Evolutionary conservation across 2,113 vertebrate genomes (phyloP), one percentile per base, ranked within the genome.

Genomic region (Mormoops blainvillei): DNA sequence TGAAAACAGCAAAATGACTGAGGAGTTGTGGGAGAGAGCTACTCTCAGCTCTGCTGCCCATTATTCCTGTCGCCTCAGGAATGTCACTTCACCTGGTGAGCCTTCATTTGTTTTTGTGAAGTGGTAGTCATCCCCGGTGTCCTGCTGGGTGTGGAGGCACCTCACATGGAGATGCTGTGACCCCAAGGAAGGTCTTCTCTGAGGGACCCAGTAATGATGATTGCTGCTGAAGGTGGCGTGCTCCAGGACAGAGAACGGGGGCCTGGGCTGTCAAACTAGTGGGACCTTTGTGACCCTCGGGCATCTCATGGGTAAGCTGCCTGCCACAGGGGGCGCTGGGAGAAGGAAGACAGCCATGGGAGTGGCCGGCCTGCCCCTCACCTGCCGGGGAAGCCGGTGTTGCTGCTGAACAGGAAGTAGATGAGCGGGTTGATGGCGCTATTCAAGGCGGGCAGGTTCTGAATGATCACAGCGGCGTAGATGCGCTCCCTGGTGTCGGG

Each of bases 341-440:
- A 24, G 3, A 36, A 85, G 58, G 22, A 80, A 36, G n/a, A 43
- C 33, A 22, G 3, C 16, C 14, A 0, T 38, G 4, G 9, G 12
- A 9, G 13, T 65, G 38, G 45, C 73, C 8, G 56, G 26, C n/a
- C n/a, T 10, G 4, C 5, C 15, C 19, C 67, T 90, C 98, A 99
- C 99, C 98, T 19, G 7, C 97, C 98, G 61, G 98, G 80, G 1
- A 83, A 77, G 63, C 98, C 98, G 96, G 97, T 45, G 22, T 43
- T 87, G 93, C 94, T 97, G 97, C 98, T 98, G 98, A 99, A 99
- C 93, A 98, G 19, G 68, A 98, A 98, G 95, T 98, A 99, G 96
- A 99, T 98, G 89, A 99, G 98, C 1, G 99, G 98, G 28, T 99
- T 99, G 96, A 99, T 97, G 31, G 99, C 98, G 1, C 99, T 99